Conservation (phyloP, 2,797 vertebrate genomes). For the Microctenopoma stevenorrisi region DNA sequence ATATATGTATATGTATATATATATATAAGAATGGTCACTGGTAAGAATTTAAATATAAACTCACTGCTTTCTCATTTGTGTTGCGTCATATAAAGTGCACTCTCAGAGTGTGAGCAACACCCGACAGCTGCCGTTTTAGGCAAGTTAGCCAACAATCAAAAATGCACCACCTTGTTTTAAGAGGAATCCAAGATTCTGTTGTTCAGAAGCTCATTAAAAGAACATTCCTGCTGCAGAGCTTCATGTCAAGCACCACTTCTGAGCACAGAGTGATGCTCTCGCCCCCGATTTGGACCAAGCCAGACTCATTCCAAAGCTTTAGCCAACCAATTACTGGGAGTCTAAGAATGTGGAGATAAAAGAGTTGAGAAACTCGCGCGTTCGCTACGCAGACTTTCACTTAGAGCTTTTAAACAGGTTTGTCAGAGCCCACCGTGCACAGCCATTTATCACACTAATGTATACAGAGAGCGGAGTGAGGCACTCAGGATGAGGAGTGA, state of each 20-base stretch:
- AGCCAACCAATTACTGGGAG: background rate
- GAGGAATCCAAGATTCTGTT: background rate
- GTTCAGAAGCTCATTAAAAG: background rate
- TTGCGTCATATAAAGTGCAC: too few relatives aligned
- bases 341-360: background rate
- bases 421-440: conserved; percentile 34
- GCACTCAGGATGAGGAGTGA: conserved; percentile 36
- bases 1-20: too few relatives aligned
- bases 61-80: too few relatives aligned
- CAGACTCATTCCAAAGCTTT: background rate
- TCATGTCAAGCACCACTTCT: background rate
- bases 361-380: background rate
- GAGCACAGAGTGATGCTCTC: background rate
- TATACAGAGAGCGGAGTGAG: conserved; percentile 29
- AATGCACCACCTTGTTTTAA: background rate
- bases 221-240: background rate
- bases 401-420: conserved; percentile 17
- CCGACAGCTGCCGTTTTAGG: background rate
- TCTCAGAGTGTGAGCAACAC: too few relatives aligned
- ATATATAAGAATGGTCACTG: too few relatives aligned
- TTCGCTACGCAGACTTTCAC: conserved; percentile 18
- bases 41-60: too few relatives aligned
- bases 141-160: background rate
- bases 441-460: conserved; percentile 32
- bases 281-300: background rate